These are phyloP conservation scores for Heteropelma amictum DNA, from an alignment of 2,888 invertebrate species.

Conservation along the genomic window DNA sequence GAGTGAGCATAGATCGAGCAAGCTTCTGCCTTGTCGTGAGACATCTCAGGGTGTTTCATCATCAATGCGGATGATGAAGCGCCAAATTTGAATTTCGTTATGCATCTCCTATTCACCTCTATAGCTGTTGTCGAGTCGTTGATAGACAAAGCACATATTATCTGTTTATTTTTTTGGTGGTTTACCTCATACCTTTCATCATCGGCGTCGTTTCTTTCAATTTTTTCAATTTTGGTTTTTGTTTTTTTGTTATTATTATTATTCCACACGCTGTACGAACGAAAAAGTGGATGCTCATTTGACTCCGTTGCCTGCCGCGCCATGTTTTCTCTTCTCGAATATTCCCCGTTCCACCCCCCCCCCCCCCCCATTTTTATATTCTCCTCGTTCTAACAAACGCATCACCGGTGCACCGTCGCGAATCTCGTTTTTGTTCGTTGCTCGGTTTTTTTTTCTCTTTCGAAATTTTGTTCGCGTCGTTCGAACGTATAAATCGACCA, in stretches of 20 bases:
- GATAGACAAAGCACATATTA: constrained; percentile 76
- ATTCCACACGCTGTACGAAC: constrained; percentile 55
- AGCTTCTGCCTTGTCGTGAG: constrained; percentile 70
- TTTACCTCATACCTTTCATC: constrained; percentile 63
- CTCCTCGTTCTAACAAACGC: constrained; percentile 70
- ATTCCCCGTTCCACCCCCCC: no score
- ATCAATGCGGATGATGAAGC: constrained; percentile 63
- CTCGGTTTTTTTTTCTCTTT: not conserved
- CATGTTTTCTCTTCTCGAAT: constrained; percentile 72
- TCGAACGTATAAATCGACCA: not conserved
- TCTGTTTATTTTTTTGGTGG: constrained; percentile 65
- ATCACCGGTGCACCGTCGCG: constrained; percentile 58
- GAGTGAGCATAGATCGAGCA: constrained; percentile 38
- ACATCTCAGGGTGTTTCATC: constrained; percentile 66
- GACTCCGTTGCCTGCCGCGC: constrained; percentile 69
- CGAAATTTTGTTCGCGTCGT: no score
- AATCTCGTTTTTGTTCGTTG: constrained; percentile 7
- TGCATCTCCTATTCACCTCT: constrained; percentile 74
- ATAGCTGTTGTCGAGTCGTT: constrained; percentile 77
- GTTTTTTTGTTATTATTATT: constrained; percentile 49
- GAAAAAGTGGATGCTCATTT: constrained; percentile 60
- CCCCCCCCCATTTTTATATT: constrained; percentile 63
- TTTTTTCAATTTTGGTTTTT: constrained; percentile 48
- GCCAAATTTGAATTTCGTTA: constrained; percentile 70
- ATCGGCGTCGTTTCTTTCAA: constrained; percentile 15